phyloP scores from a whole-genome alignment of 1,140 invertebrate genomes.

The Tachypleus tridentatus region DNA sequence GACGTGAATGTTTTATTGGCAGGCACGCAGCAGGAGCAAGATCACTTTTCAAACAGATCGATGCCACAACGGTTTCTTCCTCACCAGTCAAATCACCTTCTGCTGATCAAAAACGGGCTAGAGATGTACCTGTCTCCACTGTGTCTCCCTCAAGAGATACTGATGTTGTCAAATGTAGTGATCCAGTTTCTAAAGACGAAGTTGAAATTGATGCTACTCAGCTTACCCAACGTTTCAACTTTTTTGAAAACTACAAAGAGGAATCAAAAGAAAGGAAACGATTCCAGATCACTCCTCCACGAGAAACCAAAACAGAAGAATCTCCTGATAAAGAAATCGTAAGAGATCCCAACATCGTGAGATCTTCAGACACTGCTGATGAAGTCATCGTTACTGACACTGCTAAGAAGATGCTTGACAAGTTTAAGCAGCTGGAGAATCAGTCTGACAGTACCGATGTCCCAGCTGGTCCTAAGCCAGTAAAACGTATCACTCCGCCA shows the following conservation, averaged over 20 bases:
- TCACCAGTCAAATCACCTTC: slow-evolving; percentile 29
- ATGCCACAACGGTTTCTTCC: slow-evolving; percentile 42
- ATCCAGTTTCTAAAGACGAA: slow-evolving; percentile 56
- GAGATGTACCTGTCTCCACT: slow-evolving; percentile 3
- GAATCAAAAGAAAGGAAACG: slow-evolving; percentile 45
- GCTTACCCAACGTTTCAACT: slow-evolving; percentile 71
- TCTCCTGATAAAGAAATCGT: slow-evolving; percentile 38
- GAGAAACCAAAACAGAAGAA: slow-evolving; percentile 50
- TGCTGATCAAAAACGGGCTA: slow-evolving; percentile 4
- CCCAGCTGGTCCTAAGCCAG: slow-evolving; percentile 54
- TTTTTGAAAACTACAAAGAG: slow-evolving; percentile 71
- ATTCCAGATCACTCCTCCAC: slow-evolving; percentile 73
- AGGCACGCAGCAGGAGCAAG: slow-evolving; percentile 76
- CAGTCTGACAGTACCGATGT: slow-evolving; percentile 44
- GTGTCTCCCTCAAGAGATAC: slow-evolving; percentile 37
- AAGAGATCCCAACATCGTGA: slow-evolving; percentile 57
- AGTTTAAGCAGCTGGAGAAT: slow-evolving; percentile 73
- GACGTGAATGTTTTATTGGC: slow-evolving; percentile 8
- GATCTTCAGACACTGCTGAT: slow-evolving; percentile 44
- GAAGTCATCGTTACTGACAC: slow-evolving; percentile 49
- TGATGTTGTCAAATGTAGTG: slow-evolving; percentile 50
- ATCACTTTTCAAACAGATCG: slow-evolving; percentile 69
- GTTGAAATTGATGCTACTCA: slow-evolving; percentile 63
- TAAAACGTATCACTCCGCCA: slow-evolving; percentile 78
- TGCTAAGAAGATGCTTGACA: slow-evolving; percentile 58